phyloP scores from a whole-genome alignment of 37 sponge, comb jelly and placozoan genomes.

The Petrosia ficiformis region DNA sequence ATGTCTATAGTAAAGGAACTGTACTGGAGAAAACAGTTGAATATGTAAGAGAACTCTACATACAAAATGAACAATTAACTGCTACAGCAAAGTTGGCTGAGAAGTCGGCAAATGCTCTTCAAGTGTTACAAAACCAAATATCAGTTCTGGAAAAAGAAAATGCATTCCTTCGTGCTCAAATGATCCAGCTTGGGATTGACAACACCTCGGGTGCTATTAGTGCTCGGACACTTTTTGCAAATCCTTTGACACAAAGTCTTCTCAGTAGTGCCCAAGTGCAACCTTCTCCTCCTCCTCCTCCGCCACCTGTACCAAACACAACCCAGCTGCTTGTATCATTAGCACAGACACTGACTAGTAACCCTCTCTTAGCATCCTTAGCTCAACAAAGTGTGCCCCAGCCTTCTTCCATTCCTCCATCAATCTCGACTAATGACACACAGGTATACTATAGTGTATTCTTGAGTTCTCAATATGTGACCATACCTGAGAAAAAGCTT shows the following conservation, averaged over 20 bases:
- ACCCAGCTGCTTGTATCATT: slow-evolving; percentile 56
- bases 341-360: slow-evolving; percentile 54
- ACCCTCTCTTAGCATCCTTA: slow-evolving; percentile 47
- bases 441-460: too few species aligned
- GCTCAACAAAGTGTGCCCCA: too few species aligned
- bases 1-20: slow-evolving; percentile 77
- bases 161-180: slow-evolving; percentile 66
- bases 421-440: not conserved
- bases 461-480: not conserved
- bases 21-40: slow-evolving; percentile 80
- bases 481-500: too few species aligned
- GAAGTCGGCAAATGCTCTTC: slow-evolving; percentile 64
- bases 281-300: not conserved
- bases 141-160: slow-evolving; percentile 81
- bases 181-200: slow-evolving; percentile 75
- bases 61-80: slow-evolving; percentile 53
- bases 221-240: slow-evolving; percentile 11
- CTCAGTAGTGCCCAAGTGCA: slow-evolving; percentile 19
- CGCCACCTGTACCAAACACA: not conserved
- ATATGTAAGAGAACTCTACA: slow-evolving; percentile 58
- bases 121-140: slow-evolving; percentile 68
- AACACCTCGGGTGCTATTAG: not conserved
- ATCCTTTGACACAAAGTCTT: slow-evolving; percentile 46
- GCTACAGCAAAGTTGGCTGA: slow-evolving; percentile 54
- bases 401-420: not conserved